Conservation (phyloP, 1,140 invertebrate species). For the Araneus ventricosus region DNA sequence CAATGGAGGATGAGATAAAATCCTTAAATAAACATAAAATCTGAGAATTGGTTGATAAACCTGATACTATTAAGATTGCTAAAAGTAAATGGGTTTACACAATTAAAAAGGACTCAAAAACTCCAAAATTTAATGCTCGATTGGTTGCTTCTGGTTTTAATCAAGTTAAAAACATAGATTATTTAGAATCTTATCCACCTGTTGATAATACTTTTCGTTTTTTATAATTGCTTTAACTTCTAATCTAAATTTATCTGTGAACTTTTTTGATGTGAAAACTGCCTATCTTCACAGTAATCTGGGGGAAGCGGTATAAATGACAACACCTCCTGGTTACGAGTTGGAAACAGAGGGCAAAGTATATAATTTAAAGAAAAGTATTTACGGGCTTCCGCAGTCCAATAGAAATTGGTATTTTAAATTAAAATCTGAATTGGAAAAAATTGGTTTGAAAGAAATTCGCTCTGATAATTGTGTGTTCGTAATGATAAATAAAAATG, state of each 20-base stretch:
- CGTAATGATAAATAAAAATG: neutral
- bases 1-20: neutral
- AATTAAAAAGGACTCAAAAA: neutral
- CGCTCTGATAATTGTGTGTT: no score
- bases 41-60: neutral
- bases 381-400: neutral
- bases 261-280: neutral
- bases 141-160: neutral
- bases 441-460: no score
- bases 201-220: neutral
- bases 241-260: neutral
- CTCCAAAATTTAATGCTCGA: neutral
- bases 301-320: neutral
- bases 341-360: neutral
- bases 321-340: neutral
- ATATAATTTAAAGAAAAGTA: neutral
- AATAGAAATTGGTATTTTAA: neutral
- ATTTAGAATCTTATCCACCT: neutral
- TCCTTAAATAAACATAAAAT: conserved; percentile 13
- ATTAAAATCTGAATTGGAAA: no score
- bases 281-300: neutral
- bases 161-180: neutral
- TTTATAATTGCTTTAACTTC: neutral
- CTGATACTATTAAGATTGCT: neutral
- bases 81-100: neutral